Conservation (phyloP, 2,888 invertebrate species). For the Alentia gelatinosa region DNA sequence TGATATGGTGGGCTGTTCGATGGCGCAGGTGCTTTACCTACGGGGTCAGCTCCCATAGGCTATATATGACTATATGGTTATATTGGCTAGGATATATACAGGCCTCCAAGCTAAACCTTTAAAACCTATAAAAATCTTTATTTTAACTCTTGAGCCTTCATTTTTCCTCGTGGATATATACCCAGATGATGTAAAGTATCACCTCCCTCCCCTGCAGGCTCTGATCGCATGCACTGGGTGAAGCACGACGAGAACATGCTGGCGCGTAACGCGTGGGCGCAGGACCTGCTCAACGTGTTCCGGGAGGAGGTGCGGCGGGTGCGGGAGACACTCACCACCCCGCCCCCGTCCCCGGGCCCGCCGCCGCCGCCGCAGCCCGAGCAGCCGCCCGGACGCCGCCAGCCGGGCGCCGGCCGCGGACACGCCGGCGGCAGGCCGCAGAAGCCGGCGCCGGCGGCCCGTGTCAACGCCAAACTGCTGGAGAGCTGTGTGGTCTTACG, state of each 20-base stretch:
- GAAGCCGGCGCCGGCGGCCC: slow-evolving; percentile 14
- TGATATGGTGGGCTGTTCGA: no score
- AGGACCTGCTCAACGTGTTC: slow-evolving; percentile 90
- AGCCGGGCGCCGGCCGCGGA: slow-evolving; percentile 58
- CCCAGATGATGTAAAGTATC: background rate
- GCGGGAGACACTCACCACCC: slow-evolving; percentile 49
- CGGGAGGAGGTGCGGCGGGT: slow-evolving; percentile 85
- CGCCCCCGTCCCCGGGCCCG: slow-evolving; percentile 66
- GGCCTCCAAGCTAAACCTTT: no score
- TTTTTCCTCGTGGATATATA: no score
- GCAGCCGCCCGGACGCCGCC: background rate
- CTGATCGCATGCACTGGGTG: slow-evolving; percentile 94
- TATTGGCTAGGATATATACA: no score
- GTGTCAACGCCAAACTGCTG: slow-evolving; percentile 85
- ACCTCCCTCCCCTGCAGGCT: slow-evolving; percentile 81
- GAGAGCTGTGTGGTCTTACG: slow-evolving; percentile 94
- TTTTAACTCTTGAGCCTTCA: no score
- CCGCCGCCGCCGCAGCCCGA: slow-evolving; percentile 60
- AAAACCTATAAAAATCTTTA: no score
- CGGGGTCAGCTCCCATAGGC: no score
- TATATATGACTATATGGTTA: no score
- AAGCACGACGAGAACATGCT: slow-evolving; percentile 87
- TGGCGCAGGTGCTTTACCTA: no score
- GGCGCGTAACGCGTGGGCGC: slow-evolving; percentile 89
- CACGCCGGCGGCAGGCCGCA: slow-evolving; percentile 65